phyloP scores from a whole-genome alignment of 1,140 invertebrate genomes.

The Himalopsyche phryganea region DNA sequence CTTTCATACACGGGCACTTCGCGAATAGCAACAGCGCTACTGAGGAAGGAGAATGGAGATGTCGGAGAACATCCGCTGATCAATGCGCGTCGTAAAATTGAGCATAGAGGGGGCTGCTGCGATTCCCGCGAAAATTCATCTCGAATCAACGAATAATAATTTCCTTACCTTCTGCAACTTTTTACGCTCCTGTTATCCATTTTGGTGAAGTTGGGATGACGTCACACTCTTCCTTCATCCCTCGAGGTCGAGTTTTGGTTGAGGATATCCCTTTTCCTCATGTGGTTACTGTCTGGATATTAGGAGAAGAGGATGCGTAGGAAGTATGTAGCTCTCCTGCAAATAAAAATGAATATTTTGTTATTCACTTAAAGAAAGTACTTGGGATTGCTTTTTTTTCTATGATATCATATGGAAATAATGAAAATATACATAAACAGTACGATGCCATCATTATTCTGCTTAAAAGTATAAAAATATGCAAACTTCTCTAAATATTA shows the following conservation, averaged over 20 bases:
- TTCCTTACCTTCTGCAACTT: conserved; percentile 20
- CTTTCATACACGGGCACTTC: not conserved
- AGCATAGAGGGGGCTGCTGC: conserved; percentile 7
- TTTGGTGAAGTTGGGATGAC: conserved; percentile 24
- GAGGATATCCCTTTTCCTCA: conserved; percentile 29
- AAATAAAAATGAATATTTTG: not conserved
- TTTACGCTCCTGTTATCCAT: conserved; percentile 30
- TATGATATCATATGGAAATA: too few species aligned
- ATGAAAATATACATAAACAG: too few species aligned
- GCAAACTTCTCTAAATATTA: too few species aligned
- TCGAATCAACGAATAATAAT: not conserved
- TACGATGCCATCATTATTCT: too few species aligned
- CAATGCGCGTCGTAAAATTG: not conserved
- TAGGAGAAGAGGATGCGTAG: conserved; percentile 18
- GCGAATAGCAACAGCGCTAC: not conserved
- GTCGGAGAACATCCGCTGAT: not conserved
- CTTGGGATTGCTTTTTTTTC: too few species aligned
- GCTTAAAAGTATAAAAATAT: too few species aligned
- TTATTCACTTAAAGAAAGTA: not conserved
- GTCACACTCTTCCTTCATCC: conserved; percentile 32
- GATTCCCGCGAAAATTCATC: not conserved
- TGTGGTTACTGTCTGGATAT: conserved; percentile 16
- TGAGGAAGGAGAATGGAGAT: not conserved
- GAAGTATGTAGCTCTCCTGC: conserved; percentile 7
- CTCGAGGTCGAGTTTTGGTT: conserved; percentile 13